phyloP scores from a whole-genome alignment of 1,140 invertebrate genomes.

The Notospermus geniculatus region DNA sequence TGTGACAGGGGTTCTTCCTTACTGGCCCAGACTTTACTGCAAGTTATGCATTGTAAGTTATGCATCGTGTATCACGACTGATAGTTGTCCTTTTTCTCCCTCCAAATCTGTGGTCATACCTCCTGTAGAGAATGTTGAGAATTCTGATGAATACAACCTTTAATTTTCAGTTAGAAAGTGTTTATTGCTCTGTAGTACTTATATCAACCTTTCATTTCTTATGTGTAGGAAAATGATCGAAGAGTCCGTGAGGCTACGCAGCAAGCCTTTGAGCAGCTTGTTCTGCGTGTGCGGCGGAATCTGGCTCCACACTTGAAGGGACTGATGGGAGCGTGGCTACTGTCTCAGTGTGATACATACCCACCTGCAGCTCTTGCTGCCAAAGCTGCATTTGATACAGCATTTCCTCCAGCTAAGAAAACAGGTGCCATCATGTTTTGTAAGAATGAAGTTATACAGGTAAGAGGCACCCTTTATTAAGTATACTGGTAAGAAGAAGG shows the following conservation, averaged over 20 bases:
- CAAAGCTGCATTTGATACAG: slow-evolving; percentile 64
- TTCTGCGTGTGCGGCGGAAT: slow-evolving; percentile 67
- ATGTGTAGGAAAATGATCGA: slow-evolving; percentile 70
- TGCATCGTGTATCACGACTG: no score
- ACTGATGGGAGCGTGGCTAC: slow-evolving; percentile 65
- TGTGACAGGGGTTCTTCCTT: slow-evolving; percentile 68
- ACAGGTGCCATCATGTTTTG: slow-evolving; percentile 73
- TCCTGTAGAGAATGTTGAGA: no score
- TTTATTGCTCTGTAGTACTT: no score
- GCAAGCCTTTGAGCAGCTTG: slow-evolving; percentile 65
- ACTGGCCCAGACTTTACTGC: slow-evolving; percentile 76
- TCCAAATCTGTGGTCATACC: no score
- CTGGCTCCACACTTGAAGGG: slow-evolving; percentile 76
- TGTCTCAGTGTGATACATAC: slow-evolving; percentile 78
- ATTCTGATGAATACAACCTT: no score
- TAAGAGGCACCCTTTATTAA: slow-evolving; percentile 27
- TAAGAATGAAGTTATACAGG: slow-evolving; percentile 70
- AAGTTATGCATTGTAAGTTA: slow-evolving; percentile 62
- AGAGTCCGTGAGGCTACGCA: slow-evolving; percentile 71
- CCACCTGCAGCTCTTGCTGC: slow-evolving; percentile 75
- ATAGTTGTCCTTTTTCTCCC: no score
- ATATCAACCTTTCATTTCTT: slow-evolving; percentile 13
- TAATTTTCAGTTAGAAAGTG: not conserved
- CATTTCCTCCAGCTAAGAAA: slow-evolving; percentile 71
- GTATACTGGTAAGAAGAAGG: not conserved